Conservation (phyloP, 2,888 invertebrate genomes). For the Rosalia funebris region DNA sequence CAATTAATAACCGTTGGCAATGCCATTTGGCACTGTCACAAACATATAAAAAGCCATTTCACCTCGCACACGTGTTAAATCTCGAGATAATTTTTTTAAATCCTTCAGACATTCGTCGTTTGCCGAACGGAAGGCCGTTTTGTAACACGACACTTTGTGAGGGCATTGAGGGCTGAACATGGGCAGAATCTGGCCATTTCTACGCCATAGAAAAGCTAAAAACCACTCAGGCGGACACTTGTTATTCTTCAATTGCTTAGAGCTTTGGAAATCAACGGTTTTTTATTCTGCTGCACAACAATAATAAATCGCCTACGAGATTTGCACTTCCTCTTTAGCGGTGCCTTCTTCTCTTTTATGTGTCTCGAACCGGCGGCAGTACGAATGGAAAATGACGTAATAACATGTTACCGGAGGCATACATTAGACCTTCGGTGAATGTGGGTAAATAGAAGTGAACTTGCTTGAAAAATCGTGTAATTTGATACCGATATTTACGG, state of each 20-base stretch:
- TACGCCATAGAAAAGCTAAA: conserved; percentile 46
- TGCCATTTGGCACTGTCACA: not conserved
- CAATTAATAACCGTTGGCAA: conserved; percentile 10
- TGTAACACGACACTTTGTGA: conserved; percentile 50
- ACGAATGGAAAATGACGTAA: conserved; percentile 31
- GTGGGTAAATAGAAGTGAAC: conserved; percentile 18
- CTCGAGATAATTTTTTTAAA: conserved; percentile 33
- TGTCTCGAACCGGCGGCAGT: conserved; percentile 33
- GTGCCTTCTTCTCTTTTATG: conserved; percentile 33
- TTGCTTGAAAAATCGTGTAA: conserved; percentile 26
- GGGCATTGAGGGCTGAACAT: conserved; percentile 37
- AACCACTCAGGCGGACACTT: conserved; percentile 49
- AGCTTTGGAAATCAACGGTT: conserved; percentile 32
- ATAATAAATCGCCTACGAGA: conserved; percentile 32
- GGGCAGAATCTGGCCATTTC: conserved; percentile 48
- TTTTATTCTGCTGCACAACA: conserved; percentile 31
- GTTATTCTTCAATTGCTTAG: conserved; percentile 42
- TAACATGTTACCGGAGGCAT: conserved; percentile 27
- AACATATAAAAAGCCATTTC: not conserved
- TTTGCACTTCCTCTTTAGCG: conserved; percentile 48
- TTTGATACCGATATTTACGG: conserved; percentile 29
- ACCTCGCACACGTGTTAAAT: conserved; percentile 33
- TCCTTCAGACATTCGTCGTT: conserved; percentile 40
- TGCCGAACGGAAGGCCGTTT: conserved; percentile 40
- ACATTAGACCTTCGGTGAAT: conserved; percentile 6